These are phyloP conservation scores for Microplitis demolitor DNA, from an alignment of 1,140 invertebrate genomes.

Conservation along the genomic window DNA sequence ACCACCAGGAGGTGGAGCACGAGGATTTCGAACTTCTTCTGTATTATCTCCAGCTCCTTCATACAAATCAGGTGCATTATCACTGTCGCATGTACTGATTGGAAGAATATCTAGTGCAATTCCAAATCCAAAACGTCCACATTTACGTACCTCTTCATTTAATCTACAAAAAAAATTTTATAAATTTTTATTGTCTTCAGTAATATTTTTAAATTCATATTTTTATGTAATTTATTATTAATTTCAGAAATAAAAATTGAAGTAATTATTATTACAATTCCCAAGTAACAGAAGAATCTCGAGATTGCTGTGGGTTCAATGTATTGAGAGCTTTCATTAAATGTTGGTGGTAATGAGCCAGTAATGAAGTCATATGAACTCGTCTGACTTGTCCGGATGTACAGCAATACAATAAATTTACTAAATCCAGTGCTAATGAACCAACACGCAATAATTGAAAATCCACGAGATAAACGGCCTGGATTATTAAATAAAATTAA, in stretches of 20 bases:
- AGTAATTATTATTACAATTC: conserved; percentile 62
- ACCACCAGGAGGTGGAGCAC: conserved; percentile 49
- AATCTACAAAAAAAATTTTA: conserved; percentile 53
- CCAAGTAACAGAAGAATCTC: conserved; percentile 58
- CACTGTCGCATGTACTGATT: conserved; percentile 72
- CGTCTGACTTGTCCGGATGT: conserved; percentile 66
- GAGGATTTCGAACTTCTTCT: conserved; percentile 32
- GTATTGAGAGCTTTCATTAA: conserved; percentile 62
- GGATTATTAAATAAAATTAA: conserved; percentile 28
- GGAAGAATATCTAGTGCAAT: conserved; percentile 73
- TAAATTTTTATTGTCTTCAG: neutral
- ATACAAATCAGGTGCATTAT: conserved; percentile 73
- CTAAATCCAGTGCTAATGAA: conserved; percentile 71
- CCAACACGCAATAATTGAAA: conserved; percentile 73
- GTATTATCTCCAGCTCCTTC: conserved; percentile 54
- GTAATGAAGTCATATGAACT: conserved; percentile 63
- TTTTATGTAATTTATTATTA: neutral
- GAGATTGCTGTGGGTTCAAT: conserved; percentile 56
- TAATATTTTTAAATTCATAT: neutral
- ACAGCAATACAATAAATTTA: conserved; percentile 71
- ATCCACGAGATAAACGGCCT: conserved; percentile 71
- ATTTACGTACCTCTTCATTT: conserved; percentile 68
- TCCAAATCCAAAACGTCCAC: conserved; percentile 70
- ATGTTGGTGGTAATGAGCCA: conserved; percentile 65
- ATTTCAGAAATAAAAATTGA: neutral